Percentiles rank a stretch among this genome's conserved stretches.
phyloP scores from a whole-genome alignment of 2,113 vertebrate species.

The Pterocles gutturalis region DNA sequence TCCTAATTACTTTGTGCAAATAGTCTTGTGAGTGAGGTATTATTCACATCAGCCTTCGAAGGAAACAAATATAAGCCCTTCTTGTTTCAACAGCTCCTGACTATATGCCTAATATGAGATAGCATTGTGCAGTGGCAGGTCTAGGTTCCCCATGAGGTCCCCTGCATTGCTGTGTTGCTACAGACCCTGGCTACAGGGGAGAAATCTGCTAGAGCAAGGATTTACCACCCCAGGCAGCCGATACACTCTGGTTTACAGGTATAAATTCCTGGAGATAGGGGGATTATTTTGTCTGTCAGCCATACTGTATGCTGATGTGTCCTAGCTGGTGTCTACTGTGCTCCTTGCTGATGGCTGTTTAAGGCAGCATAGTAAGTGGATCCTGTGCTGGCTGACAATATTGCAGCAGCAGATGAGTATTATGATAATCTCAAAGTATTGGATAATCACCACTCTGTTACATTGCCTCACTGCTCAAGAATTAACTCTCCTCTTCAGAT shows the following conservation, averaged over 20 bases:
- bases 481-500: background rate
- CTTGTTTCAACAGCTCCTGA: background rate
- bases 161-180: accelerated
- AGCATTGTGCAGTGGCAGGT: background rate
- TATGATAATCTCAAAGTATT: background rate
- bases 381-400: background rate
- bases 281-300: background rate
- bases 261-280: background rate
- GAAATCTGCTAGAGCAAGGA: background rate
- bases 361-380: background rate
- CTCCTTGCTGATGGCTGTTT: background rate
- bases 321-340: background rate
- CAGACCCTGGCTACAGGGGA: background rate
- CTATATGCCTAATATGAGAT: background rate
- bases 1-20: background rate
- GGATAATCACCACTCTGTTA: background rate
- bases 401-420: background rate
- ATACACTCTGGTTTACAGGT: background rate
- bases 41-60: background rate
- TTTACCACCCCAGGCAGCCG: background rate
- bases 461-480: accelerated
- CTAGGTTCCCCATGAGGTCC: background rate
- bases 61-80: background rate
- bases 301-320: background rate
- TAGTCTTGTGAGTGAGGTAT: background rate